phyloP scores from a whole-genome alignment of 2,888 invertebrate genomes.

The Coenonympha glycerion region DNA sequence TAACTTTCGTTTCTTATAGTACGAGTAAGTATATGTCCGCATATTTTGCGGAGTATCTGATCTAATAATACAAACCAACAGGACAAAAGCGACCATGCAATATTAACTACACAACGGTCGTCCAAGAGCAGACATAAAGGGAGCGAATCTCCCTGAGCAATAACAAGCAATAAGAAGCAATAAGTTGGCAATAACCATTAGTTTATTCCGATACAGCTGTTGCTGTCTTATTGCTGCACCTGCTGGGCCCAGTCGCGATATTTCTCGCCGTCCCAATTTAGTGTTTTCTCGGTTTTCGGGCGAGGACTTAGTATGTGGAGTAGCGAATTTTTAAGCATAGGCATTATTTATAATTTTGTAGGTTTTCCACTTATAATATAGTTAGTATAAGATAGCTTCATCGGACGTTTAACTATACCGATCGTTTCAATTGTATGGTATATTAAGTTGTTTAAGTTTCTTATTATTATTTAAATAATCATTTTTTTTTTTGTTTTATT shows the following conservation, averaged over 20 bases:
- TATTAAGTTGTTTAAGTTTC: no score
- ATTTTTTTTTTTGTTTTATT: no score
- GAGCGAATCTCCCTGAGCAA: conserved; percentile 17
- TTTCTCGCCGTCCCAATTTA: conserved; percentile 43
- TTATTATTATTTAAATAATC: no score
- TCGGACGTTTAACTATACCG: no score
- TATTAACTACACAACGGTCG: neutral
- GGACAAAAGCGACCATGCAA: neutral
- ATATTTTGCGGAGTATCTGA: neutral
- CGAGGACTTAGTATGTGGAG: conserved; percentile 17
- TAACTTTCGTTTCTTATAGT: no score
- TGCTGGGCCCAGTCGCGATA: conserved; percentile 49
- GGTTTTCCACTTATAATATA: no score
- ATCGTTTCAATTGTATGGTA: no score
- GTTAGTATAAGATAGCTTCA: no score
- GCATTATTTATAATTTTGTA: no score
- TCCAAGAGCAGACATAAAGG: conserved; percentile 1
- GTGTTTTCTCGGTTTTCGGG: conserved; percentile 36
- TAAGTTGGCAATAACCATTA: conserved; percentile 42
- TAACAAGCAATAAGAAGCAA: conserved; percentile 38
- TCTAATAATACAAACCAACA: neutral
- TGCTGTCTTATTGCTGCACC: conserved; percentile 52
- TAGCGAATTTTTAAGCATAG: neutral
- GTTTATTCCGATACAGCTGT: conserved; percentile 38
- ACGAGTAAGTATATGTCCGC: no score